Evolutionary conservation across 2,113 vertebrate species (phyloP), one percentile per base, ranked within the genome.

Genomic region (Chaetodon trifascialis): DNA sequence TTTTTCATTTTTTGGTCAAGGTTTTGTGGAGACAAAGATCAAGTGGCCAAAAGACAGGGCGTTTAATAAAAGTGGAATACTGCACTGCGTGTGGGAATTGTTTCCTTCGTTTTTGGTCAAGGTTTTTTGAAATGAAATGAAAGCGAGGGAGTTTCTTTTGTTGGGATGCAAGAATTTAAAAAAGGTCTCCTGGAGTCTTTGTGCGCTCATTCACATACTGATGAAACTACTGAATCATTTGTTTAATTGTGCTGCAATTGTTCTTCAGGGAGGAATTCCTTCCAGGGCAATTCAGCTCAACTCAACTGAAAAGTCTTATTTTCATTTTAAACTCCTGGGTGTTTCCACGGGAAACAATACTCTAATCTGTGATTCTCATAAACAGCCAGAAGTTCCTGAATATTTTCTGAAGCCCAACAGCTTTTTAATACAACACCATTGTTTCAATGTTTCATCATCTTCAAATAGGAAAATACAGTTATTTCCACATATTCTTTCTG

Each of bases 281-380:
- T 14, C 30, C n/a, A 67, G 76, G 51, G 16, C 9, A 56, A n/a
- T 80, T 73, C 14, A 42, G 21, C 34, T 70, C 14, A 36, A 23
- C 34, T 42, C 8, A 23, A 52, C 30, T 79, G 42, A 46, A 85
- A 80, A 80, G 51, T 63, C 6, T 6, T 55, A 47, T 67, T 63
- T 83, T 51, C 60, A 46, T 76, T 81, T 52, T 67, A 63, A 81
- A 76, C 19, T 60, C 76, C 38, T 7, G 0, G 3, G 52, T 67
- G 75, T 55, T 87, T 79, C 76, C 76, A 52, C 40, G 25, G 73
- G 52, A 79, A 74, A 47, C 58, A 77, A 74, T 60, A n/a, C 21
- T 79, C 15, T 59, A 54, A 76, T 84, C 30, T 76, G 56, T 76
- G 56, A 82, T 86, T 67, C 62, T 83, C 73, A 86, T 82, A 72